Evolutionary conservation across 2,113 vertebrate genomes (phyloP), one percentile per base, ranked within the genome.

Genomic region (Arvicanthis niloticus): DNA sequence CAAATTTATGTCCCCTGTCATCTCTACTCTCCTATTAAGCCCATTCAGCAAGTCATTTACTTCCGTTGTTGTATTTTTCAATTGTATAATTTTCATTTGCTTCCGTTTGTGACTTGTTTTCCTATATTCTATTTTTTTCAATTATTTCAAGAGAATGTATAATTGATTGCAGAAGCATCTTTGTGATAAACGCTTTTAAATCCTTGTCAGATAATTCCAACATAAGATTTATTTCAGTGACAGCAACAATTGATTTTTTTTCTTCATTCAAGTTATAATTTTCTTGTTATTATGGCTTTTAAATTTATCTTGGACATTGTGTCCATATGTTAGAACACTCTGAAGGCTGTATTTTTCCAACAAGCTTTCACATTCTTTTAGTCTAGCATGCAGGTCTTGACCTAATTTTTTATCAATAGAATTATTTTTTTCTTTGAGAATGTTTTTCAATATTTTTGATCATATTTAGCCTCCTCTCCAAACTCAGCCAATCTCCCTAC

Each of bases 141-240:
- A 89, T 96, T 93, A 77, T 93, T 95, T 95, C 62, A 85, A 97
- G 58, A 92, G 70, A 94, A 95, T 90, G 80, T 96, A 58, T 90
- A 96, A 96, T 96, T 96, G 94, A 97, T 90, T 97, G 34, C 70
- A 93, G 91, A 96, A 91, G 17, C 91, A 88, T 95, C 75, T 92
- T 92, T 95, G 70, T 94, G 75, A 93, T 93, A 80, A 92, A 68
- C 90, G 34, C 92, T 95, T 96, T 97, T 80, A 94, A 97, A 95
- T 95, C 40, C 13, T 89, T 91, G 40, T 93, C 88, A 90, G 51
- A 94, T 88, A 91, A 95, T 95, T 92, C 58, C 81, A 96, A 88
- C 88, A 88, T 76, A 60, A 88, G 86, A 95, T 96, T 95, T 88
- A 94, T 95, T 90, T 94, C 68, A 29, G 75, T 75, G 26, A 58